These are phyloP conservation scores for Rhadina sibilatrix DNA, from an alignment of 2,113 vertebrate genomes.

Conservation along the genomic window DNA sequence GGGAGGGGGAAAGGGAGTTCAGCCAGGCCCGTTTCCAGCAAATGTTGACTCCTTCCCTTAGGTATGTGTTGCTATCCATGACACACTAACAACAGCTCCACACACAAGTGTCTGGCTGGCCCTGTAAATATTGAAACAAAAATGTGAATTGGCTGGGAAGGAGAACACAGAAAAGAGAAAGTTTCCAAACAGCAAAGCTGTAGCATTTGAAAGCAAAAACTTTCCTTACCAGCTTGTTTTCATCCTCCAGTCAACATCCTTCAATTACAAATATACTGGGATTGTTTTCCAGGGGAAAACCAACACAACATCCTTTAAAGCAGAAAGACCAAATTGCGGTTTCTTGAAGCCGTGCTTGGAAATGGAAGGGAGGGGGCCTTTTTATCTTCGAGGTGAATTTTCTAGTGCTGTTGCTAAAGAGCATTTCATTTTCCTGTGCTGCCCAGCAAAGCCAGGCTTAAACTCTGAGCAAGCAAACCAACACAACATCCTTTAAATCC, in stretches of 20 bases:
- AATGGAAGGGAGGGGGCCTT: background rate
- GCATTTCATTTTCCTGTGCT: background rate
- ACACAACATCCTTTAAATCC: background rate
- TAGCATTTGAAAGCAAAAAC: background rate
- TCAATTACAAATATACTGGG: background rate
- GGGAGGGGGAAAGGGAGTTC: constrained; percentile 27
- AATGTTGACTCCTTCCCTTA: constrained; percentile 54
- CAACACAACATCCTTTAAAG: too few species aligned
- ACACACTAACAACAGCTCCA: constrained; percentile 3
- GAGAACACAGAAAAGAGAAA: background rate
- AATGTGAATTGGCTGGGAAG: constrained; percentile 14
- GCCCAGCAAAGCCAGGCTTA: background rate
- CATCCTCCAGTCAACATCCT: background rate
- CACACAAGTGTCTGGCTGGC: constrained; percentile 29
- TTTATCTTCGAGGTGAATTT: background rate
- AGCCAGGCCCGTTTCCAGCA: constrained; percentile 34
- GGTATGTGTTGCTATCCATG: constrained; percentile 60
- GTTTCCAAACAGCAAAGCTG: constrained; percentile 12
- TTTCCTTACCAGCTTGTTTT: background rate
- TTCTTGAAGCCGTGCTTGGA: background rate
- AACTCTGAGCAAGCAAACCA: background rate
- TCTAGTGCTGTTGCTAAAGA: background rate
- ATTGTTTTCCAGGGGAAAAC: background rate
- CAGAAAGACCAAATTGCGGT: background rate
- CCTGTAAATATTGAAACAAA: background rate